These are phyloP conservation scores for Drosophila watanabei DNA, from an alignment of 1,140 invertebrate genomes.

Conservation along the genomic window DNA sequence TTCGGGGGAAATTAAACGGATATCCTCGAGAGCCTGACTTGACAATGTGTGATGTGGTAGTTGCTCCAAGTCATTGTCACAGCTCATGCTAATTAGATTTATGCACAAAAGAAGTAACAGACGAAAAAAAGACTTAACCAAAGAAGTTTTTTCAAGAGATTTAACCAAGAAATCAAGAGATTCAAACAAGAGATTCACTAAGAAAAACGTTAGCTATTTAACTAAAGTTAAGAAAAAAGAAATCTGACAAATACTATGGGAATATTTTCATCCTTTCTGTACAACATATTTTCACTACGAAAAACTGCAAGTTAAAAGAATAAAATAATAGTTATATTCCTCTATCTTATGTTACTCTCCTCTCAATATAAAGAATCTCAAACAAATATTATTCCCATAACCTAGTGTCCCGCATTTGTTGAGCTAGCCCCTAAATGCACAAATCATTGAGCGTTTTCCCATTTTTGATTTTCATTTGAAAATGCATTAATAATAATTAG, in stretches of 20 bases:
- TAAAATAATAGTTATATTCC: neutral
- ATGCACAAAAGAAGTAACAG: conserved; percentile 5
- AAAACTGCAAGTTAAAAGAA: neutral
- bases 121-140: conserved; percentile 1
- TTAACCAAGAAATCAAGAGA: neutral
- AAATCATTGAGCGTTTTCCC: conserved; percentile 39
- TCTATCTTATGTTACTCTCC: neutral
- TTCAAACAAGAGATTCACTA: neutral
- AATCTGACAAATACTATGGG: too few species aligned
- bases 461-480: conserved; percentile 31
- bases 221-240: too few species aligned
- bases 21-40: conserved; percentile 58
- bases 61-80: conserved; percentile 23
- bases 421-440: conserved; percentile 28
- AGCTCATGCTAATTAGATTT: conserved; percentile 45
- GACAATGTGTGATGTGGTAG: conserved; percentile 46
- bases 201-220: too few species aligned
- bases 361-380: neutral
- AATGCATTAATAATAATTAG: conserved; percentile 66
- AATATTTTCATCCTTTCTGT: too few species aligned
- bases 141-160: neutral
- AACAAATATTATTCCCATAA: conserved; percentile 34
- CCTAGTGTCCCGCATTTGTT: conserved; percentile 26
- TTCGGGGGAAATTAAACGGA: conserved; percentile 74
- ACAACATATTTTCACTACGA: neutral